A percentile compares a stretch with the other conserved stretches of the same genome.
Evolutionary conservation across 2,888 invertebrate genomes (phyloP).

Genomic region (Platypus cylindrus): DNA sequence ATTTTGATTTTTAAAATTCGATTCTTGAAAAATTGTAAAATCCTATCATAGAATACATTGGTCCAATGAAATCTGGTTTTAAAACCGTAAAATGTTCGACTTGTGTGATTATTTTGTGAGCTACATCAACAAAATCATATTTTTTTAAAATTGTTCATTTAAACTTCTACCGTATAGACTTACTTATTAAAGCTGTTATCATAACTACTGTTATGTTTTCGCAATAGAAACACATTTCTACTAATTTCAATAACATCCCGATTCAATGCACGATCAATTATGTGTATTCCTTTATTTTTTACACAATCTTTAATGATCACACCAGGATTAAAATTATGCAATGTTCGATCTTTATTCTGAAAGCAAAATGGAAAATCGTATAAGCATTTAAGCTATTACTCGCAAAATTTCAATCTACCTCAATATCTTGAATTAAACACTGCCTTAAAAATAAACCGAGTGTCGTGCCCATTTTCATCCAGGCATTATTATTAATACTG

Average conservation of each 20-base stretch:
- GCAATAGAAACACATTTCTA: conserved; percentile 50
- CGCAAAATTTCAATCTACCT: not conserved
- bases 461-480: conserved; percentile 20
- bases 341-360: not conserved
- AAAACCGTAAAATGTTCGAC: no score
- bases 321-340: conserved; percentile 5
- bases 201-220: no score
- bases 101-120: no score
- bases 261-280: conserved; percentile 46
- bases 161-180: no score
- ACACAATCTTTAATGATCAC: conserved; percentile 31
- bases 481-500: conserved; percentile 3
- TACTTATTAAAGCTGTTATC: no score
- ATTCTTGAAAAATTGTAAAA: no score
- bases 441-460: conserved; percentile 21
- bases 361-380: not conserved
- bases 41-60: no score
- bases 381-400: not conserved
- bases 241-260: conserved; percentile 50
- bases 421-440: conserved; percentile 17
- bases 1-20: no score
- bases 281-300: conserved; percentile 42
- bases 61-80: no score
- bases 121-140: no score
- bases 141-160: no score